A percentile compares a stretch with the other conserved stretches of the same genome.
Conservation (phyloP, 2,797 vertebrate genomes). For the Siniperca obscura region DNA sequence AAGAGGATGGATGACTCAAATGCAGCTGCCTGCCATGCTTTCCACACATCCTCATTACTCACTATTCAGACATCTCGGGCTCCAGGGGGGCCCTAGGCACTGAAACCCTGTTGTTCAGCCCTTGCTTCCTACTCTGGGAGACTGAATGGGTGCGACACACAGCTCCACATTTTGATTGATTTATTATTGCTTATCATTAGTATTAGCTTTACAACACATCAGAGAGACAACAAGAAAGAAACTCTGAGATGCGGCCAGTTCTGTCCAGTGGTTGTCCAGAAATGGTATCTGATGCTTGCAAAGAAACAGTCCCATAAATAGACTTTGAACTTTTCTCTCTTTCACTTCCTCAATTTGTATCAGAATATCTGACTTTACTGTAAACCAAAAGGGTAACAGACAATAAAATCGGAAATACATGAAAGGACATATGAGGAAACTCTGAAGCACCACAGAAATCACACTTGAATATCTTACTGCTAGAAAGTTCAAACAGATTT, state of each 20-base stretch:
- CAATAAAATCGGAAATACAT: slow-evolving; percentile 17
- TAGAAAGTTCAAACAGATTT: neutral
- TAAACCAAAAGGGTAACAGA: slow-evolving; percentile 49
- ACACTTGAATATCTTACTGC: neutral
- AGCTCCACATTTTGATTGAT: slow-evolving; percentile 33
- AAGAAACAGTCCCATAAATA: slow-evolving; percentile 39
- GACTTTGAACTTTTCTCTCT: slow-evolving; percentile 45
- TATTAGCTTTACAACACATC: neutral
- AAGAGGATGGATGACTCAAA: slow-evolving; percentile 80
- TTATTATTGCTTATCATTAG: neutral
- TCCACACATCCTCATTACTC: slow-evolving; percentile 84
- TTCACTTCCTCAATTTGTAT: slow-evolving; percentile 63
- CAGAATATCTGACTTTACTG: slow-evolving; percentile 62
- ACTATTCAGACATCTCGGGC: slow-evolving; percentile 73
- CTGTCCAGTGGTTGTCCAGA: neutral
- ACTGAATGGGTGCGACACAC: slow-evolving; percentile 42
- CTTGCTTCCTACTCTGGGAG: slow-evolving; percentile 39
- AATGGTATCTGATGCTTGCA: slow-evolving; percentile 27
- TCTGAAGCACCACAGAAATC: neutral
- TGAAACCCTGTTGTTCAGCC: slow-evolving; percentile 70
- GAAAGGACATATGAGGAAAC: slow-evolving; percentile 20
- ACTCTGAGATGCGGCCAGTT: neutral
- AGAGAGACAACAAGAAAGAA: neutral
- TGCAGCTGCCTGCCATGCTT: slow-evolving; percentile 81
- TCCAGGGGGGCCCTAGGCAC: slow-evolving; percentile 52